Evolutionary conservation across 2,888 invertebrate species (phyloP), one percentile per base, ranked within the genome.

Genomic region (Empis stercorea): DNA sequence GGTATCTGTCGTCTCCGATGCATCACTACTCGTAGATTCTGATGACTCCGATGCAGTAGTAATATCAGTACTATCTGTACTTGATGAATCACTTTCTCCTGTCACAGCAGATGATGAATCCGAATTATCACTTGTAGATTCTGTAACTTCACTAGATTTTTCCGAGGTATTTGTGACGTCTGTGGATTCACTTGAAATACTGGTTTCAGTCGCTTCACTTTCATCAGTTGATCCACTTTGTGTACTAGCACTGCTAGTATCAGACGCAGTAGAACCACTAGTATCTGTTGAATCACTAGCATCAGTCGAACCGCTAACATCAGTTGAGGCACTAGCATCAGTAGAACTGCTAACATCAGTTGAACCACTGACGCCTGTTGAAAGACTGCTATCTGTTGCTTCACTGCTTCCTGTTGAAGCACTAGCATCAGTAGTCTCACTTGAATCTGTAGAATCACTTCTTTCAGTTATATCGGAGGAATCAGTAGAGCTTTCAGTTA

Each of bases 391-490:
- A 10, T 52, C 53, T 23, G 52, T 56, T 16, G 50, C 41, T 5
- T n/a, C 13, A 11, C 23, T 23, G 6, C 30, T 7, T 13, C 41
- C 43, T 40, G 56, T 56, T 11, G 52, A 38, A 3, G 30, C 37
- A 13, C 54, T 53, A 14, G 53, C 44, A 39, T 55, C 42, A 15
- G 49, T 42, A 27, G 44, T 37, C 3, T 38, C 45, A n/a, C 48
- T 37, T 13, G 52, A 17, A 2, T 47, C 48, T 11, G 57, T 55
- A 7, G 55, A 49, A 10, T 30, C 46, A 10, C 55, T 53, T n/a
- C 52, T 45, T n/a, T 57, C 58, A n/a, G 59, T 60, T 13, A 60
- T 59, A 20, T 23, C 52, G 15, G 49, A 48, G 11, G 48, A 42
- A 37, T 43, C 51, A 13, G 53, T 47, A 47, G 54, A 49, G 2